Percentiles rank a stretch among this genome's conserved stretches.
Conservation (phyloP, 2,113 vertebrate species). For the Campylomormyrus tamandua region DNA sequence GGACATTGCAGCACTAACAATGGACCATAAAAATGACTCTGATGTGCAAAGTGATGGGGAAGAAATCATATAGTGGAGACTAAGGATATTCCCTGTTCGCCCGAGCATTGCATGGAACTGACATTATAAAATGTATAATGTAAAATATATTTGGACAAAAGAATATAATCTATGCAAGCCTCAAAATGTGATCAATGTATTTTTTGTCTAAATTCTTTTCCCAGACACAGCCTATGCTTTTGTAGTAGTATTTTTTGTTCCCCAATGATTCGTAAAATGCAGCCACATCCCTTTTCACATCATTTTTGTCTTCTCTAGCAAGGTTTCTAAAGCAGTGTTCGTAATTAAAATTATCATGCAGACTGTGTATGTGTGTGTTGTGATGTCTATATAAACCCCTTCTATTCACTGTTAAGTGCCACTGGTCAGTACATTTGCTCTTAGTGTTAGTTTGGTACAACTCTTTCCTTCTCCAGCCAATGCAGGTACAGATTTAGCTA, state of each 20-base stretch:
- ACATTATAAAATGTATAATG: background rate
- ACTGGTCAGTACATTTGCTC: background rate
- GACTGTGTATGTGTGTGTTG: background rate
- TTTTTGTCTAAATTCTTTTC: background rate
- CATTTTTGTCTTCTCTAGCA: background rate
- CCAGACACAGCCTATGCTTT: background rate
- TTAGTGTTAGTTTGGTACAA: background rate
- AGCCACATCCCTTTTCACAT: background rate
- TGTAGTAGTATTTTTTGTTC: background rate
- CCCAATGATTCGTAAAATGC: background rate
- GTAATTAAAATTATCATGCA: background rate
- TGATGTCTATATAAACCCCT: background rate
- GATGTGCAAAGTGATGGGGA: slow-evolving; percentile 52
- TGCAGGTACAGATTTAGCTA: background rate
- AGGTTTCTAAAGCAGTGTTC: background rate
- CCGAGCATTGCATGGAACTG: background rate
- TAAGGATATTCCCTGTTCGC: background rate
- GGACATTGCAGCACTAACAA: slow-evolving; percentile 50
- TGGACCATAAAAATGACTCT: slow-evolving; percentile 21
- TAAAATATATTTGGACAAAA: background rate
- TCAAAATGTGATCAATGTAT: background rate
- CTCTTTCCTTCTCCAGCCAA: background rate
- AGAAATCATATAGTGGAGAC: slow-evolving; percentile 52
- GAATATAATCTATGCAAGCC: background rate
- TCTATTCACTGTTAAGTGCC: background rate